Base-by-base conservation (phyloP, 1,140 invertebrate genomes). In the Scaptomyza montana region DNA sequence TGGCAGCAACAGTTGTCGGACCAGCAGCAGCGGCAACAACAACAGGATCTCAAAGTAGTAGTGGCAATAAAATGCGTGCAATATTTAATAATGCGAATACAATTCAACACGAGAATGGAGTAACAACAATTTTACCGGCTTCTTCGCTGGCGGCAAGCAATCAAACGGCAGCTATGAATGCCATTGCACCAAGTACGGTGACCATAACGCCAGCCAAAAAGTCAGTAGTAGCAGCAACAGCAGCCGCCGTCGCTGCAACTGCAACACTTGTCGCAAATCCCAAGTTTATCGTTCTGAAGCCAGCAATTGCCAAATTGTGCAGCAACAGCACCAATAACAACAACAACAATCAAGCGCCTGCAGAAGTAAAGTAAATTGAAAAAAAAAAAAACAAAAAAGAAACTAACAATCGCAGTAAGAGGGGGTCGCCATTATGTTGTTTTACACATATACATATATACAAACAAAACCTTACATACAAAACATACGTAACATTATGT, bases 71-170 rank as follows among this genome's bases (percentile, higher is more conserved):
- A 76, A 70, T 89, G 76, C 90, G 90, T 82, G 80, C 90, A 90
- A 86, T 91, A 81, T 91, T 89, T 12, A 80, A 90, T 50, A 90
- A 72, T 59, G 78, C 75, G 41, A 91, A 75, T 56, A 78, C 80
- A 51, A 91, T 91, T 16, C 90, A 91, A 54, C 90, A 91, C 60
- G 90, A 91, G 71, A 91, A 91, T 49, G 90, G 90, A 3, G 84
- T 91, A 30, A 91, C 90, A 10, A 91, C 90, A 25, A 91, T 91
- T 28, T 56, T 91, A 68, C 90, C 90, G 10, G 90, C 90, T 9
- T 91, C 86, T 13, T 91, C 90, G 25, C 30, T 90, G 63, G 90
- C 90, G 16, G 90, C 90, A 21, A 81, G 69, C 25, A 79, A 79
- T 61, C 86, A 91, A 49, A 86, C 80, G 16, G 82, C 90, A 2